Base-by-base conservation (phyloP, 1,140 invertebrate genomes). In the Heliconius nattereri region DNA sequence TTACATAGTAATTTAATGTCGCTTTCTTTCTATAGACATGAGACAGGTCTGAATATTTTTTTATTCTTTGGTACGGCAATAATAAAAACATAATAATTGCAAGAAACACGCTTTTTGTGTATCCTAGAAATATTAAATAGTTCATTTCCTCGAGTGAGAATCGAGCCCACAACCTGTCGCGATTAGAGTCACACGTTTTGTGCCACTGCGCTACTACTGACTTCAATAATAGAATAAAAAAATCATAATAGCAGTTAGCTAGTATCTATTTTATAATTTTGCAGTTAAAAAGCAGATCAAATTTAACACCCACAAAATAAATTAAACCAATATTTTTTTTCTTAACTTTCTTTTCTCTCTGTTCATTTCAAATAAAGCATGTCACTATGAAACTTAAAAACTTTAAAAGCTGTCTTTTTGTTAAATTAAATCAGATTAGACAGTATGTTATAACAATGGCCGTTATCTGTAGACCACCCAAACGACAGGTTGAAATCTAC, bases 341-440 rank as follows among this genome's bases (percentile, higher is more conserved):
- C 13, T n/a, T 8, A 23, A 57, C 3, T 66, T 29, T 13, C 9
- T 60, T 66, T 26, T 26, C n/a, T 26, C 26, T 6, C 23, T 29
- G 23, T 66, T 66, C 13, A 70, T 71, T 71, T 45, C 75, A 84
- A 81, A 85, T 77, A 85, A 83, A 81, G 72, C 60, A 52, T 35
- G 54, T 84, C 73, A 80, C 57, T 80, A 76, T n/a, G 49, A 78
- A 82, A 79, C 29, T 79, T n/a, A 35, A 60, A 75, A 66, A 11
- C 60, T 26, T 79, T n/a, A 35, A 60, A 75, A 66, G 26, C 60
- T 26, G 80, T 54, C 37, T 81, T 82, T 82, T 84, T 78, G 86
- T 66, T 13, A 16, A 85, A 77, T 81, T 83, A 86, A 87, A 89
- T 89, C 87, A 83, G 87, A 86, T 89, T 89, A 88, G 82, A 82